Base-by-base conservation (phyloP, 2,113 vertebrate genomes). In the Ceyx cyanopectus region DNA sequence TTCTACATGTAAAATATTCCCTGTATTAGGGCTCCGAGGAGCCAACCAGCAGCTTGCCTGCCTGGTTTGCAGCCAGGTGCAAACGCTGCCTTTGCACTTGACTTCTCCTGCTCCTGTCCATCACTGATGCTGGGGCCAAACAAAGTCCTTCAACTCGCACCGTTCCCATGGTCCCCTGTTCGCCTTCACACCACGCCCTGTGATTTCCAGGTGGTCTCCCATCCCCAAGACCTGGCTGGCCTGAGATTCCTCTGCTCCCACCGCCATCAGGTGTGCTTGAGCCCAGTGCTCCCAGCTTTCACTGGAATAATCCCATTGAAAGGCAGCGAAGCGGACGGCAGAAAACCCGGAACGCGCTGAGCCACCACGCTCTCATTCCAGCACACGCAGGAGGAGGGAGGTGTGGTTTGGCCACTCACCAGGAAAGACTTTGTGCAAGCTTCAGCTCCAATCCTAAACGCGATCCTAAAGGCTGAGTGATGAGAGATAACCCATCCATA, bases 401-500 rank as follows among this genome's bases (percentile, higher is more conserved):
- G 93, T 93, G 94, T 94, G 95, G 95, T 96, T 95, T 96, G 94
- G 93, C 88, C 76, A 50, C 68, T 85, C 91, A 90, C 87, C 95
- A 97, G 88, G 74, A 92, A 72, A 88, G 79, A 89, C 85, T 93
- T 56, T 88, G 81, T 89, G 85, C 81, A 37, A 89, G 94, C 80
- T 90, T 81, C 92, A 93, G 86, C 81, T 91, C 88, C 91, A 87
- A 75, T 85, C 87, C 94, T 74, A 90, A 94, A 89, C 4, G 3
- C 77, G 53, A 92, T 79, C 94, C 91, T 95, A 92, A 94, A 61
- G 0, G 87, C 89, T 62, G 60, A 93, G 89, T 51, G 91, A 95
- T 91, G 93, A 94, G 92, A 91, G 93, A 95, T 51, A 95, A 85
- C 94, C 93, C 92, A 89, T 93, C 95, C 87, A 85, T 74, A 92